These are phyloP conservation scores for Hylomyscus alleni DNA, from an alignment of 2,797 vertebrate species.

Conservation along the genomic window DNA sequence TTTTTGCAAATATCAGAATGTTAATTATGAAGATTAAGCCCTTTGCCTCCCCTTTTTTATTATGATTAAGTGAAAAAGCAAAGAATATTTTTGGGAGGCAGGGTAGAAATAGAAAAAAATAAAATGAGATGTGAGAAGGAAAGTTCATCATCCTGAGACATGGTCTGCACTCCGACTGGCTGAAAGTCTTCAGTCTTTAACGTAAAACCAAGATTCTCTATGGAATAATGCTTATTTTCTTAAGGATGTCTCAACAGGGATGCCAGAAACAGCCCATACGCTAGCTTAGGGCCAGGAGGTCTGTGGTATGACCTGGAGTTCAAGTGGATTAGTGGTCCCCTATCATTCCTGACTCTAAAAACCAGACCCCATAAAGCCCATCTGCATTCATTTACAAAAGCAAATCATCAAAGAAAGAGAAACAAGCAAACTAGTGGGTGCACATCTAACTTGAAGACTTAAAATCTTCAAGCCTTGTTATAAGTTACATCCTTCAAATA, in stretches of 20 bases:
- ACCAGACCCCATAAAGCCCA: neutral
- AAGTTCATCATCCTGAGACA: neutral
- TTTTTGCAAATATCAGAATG: neutral
- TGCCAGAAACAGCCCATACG: neutral
- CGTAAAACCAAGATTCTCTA: neutral
- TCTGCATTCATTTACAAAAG: neutral
- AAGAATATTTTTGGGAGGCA: neutral
- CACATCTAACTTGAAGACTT: neutral
- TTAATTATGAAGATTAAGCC: constrained; percentile 26
- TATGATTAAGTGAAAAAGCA: constrained; percentile 42
- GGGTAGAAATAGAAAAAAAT: neutral
- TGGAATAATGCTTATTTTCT: neutral
- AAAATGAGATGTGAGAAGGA: neutral
- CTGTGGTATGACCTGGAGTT: neutral
- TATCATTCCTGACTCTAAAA: neutral
- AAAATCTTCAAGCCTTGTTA: neutral
- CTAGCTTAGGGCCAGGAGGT: neutral
- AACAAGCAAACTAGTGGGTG: neutral
- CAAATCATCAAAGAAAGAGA: neutral
- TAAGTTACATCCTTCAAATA: neutral
- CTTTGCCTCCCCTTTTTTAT: neutral
- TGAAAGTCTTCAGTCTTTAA: neutral
- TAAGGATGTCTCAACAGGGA: neutral
- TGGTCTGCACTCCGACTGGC: neutral
- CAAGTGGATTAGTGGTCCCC: neutral